Evolutionary conservation across 23 tunicate genomes (phyloP), one percentile per base, ranked within the genome.

Genomic region (Styela plicata): DNA sequence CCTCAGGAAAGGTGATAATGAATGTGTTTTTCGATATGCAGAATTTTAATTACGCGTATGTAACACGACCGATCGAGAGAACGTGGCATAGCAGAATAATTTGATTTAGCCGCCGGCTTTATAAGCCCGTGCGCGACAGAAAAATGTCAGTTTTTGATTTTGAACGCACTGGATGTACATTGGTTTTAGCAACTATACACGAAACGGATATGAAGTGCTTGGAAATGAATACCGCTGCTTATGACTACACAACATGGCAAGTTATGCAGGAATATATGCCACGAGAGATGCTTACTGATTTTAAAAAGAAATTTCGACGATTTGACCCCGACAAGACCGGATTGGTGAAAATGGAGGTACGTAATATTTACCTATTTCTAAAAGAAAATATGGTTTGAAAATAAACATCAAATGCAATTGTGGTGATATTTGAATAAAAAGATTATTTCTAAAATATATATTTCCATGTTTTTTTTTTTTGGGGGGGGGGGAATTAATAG

Each of bases 201-300:
- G 71, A 66, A 66, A 17, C 31, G 31, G 71, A 28, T 17, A 73
- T 73, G 78, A 73, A 35, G 44, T 17, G 1, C 36, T 34, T 34
- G 0, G 78, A 35, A 35, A 31, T 24, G 52, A n/a, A 31, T 24
- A 31, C 33, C 0, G 66, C 64, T 22, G 33, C n/a, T 13, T 52
- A 76, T 29, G 81, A 53, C 37, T 76, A 1, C 33, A 52, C 52
- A 44, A 76, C 81, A 23, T 76, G 81, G 81, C 81, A 71, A 30
- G 81, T 76, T 23, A 44, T 53, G 66, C 27, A 36, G 81, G 81
- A 76, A 44, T 76, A 76, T 29, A 52, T 76, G 24, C 81, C 81
- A 2, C 21, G 31, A 1, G 66, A 53, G 22, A 0, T 53, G 81
- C 10, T 76, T n/a, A 26, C 27, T n/a, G 2, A 76, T 18, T 76